Evolutionary conservation across 2,113 vertebrate genomes (phyloP).

Genomic region (Pagrus major): DNA sequence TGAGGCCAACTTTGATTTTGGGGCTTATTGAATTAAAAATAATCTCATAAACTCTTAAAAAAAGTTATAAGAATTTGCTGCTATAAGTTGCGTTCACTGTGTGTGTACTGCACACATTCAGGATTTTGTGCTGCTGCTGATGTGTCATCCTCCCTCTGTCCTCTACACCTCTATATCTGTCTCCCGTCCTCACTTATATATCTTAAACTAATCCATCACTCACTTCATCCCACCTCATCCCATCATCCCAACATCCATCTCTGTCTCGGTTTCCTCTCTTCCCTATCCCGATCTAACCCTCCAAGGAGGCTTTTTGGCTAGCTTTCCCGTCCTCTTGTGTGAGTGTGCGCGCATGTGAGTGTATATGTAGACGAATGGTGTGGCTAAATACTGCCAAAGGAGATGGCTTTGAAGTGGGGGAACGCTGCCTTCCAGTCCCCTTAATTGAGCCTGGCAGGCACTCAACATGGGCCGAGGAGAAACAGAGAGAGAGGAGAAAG

Average conservation of each 20-base stretch:
- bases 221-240: slow-evolving; percentile 56
- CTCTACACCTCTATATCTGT: background rate
- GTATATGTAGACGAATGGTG: slow-evolving; percentile 53
- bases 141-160: slow-evolving; percentile 24
- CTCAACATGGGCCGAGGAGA: slow-evolving; percentile 67
- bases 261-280: slow-evolving; percentile 36
- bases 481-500: slow-evolving; percentile 30
- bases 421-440: slow-evolving; percentile 67
- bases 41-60: background rate
- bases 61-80: background rate
- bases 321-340: slow-evolving; percentile 35
- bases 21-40: background rate
- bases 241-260: slow-evolving; percentile 47
- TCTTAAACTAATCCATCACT: slow-evolving; percentile 58
- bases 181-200: slow-evolving; percentile 48
- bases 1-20: background rate
- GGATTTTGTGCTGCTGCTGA: slow-evolving; percentile 12
- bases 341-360: slow-evolving; percentile 17
- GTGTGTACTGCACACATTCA: background rate
- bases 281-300: slow-evolving; percentile 39
- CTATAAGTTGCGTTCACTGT: background rate
- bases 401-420: slow-evolving; percentile 77
- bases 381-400: slow-evolving; percentile 76
- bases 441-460: slow-evolving; percentile 76
- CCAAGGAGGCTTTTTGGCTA: slow-evolving; percentile 52